phyloP scores from a whole-genome alignment of 1,140 invertebrate genomes.

The Musca domestica region DNA sequence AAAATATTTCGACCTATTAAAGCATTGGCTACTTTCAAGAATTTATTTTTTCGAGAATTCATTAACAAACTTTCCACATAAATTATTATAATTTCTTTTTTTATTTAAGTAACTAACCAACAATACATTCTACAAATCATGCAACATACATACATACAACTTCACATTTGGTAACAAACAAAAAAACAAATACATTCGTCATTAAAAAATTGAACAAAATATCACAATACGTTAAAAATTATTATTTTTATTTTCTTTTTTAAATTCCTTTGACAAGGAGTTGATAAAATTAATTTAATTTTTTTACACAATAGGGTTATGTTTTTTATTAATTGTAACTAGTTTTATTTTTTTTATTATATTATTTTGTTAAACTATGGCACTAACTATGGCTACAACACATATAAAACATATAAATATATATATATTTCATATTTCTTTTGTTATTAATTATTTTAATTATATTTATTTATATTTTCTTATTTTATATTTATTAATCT shows the following conservation, averaged over 20 bases:
- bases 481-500: neutral
- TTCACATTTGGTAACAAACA: too few species aligned
- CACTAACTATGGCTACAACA: slow-evolving; percentile 12
- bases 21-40: too few species aligned
- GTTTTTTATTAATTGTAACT: neutral
- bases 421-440: slow-evolving; percentile 7
- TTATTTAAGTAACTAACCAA: too few species aligned
- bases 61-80: too few species aligned
- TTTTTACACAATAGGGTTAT: neutral
- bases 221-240: neutral
- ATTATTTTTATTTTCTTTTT: neutral
- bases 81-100: too few species aligned
- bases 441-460: slow-evolving; percentile 1
- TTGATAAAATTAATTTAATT: neutral
- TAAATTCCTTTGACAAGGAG: neutral
- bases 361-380: neutral
- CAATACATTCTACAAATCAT: too few species aligned
- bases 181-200: neutral
- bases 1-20: too few species aligned
- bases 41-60: too few species aligned
- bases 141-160: too few species aligned
- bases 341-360: neutral
- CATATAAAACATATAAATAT: slow-evolving; percentile 19
- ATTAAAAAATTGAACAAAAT: slow-evolving; percentile 4
- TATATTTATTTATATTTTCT: neutral